Evolutionary conservation across 2,888 invertebrate genomes (phyloP).

Genomic region (Phanerotoma sp.): DNA sequence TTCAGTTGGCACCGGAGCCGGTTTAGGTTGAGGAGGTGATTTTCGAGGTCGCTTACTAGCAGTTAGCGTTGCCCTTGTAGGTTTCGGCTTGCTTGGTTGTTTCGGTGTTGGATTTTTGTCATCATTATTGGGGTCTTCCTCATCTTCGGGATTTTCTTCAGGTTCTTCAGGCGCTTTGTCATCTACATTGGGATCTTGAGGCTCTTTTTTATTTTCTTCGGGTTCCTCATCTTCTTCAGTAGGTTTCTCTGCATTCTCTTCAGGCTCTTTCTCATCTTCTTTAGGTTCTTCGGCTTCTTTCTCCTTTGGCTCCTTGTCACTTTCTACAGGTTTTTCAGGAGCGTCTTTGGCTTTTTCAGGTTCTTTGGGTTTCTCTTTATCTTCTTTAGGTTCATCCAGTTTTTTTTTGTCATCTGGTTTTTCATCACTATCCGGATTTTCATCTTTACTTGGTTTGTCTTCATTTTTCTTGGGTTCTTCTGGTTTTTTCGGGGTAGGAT

Average conservation of each 20-base stretch:
- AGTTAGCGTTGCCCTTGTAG: background rate
- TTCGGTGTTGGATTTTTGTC: background rate
- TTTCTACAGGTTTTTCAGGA: constrained; percentile 3
- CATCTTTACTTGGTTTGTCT: background rate
- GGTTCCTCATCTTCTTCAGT: constrained; percentile 8
- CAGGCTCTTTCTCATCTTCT: constrained; percentile 11
- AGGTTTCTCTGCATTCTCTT: background rate
- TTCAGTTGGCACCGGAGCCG: too few relatives aligned
- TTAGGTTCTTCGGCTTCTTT: constrained; percentile 22
- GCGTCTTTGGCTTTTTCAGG: background rate
- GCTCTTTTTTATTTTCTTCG: background rate
- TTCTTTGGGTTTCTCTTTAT: constrained; percentile 17
- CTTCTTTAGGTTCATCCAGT: constrained; percentile 20
- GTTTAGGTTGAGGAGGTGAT: background rate
- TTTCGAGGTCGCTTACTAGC: background rate
- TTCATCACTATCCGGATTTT: constrained; percentile 12
- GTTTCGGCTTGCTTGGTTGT: background rate
- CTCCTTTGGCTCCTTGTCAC: constrained; percentile 11
- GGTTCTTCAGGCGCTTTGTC: too few relatives aligned
- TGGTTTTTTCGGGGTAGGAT: constrained; percentile 14
- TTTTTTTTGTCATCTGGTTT: constrained; percentile 17
- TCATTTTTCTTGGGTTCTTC: constrained; percentile 4
- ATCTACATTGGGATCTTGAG: background rate
- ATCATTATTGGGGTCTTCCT: background rate
- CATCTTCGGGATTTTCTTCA: constrained; percentile 4